Conservation (phyloP, 2,888 invertebrate genomes). For the Meganola albula region DNA sequence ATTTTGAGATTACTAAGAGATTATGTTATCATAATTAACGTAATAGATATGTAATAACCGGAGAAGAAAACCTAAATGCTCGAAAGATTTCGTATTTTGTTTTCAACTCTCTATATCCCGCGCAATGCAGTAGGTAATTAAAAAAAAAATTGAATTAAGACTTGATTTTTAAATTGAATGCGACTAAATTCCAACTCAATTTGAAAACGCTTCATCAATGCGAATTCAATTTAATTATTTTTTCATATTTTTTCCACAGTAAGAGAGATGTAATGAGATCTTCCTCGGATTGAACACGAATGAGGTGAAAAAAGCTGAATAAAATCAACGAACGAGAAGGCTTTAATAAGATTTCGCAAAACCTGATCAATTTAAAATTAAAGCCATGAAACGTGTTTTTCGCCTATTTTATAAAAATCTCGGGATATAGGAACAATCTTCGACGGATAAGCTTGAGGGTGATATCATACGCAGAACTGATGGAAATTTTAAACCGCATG, state of each 20-base stretch:
- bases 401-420: slow-evolving; percentile 76
- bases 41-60: no score
- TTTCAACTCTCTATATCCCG: no score
- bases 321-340: slow-evolving; percentile 54
- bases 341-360: slow-evolving; percentile 71
- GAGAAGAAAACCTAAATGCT: no score
- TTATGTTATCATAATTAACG: no score
- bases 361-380: slow-evolving; percentile 78
- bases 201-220: no score
- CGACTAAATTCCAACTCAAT: no score
- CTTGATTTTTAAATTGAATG: no score
- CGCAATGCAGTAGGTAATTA: no score
- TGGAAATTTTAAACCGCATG: slow-evolving; percentile 36
- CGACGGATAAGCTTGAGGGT: slow-evolving; percentile 55
- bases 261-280: slow-evolving; percentile 58
- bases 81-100: no score
- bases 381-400: slow-evolving; percentile 78
- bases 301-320: slow-evolving; percentile 50
- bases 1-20: no score
- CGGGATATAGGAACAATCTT: slow-evolving; percentile 73
- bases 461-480: slow-evolving; percentile 46
- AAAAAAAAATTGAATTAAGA: no score
- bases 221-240: slow-evolving; percentile 65
- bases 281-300: slow-evolving; percentile 41
- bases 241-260: slow-evolving; percentile 51